Evolutionary conservation across 2,888 invertebrate species (phyloP), one percentile per base, ranked within the genome.

Genomic region (Acholoe squamosa): DNA sequence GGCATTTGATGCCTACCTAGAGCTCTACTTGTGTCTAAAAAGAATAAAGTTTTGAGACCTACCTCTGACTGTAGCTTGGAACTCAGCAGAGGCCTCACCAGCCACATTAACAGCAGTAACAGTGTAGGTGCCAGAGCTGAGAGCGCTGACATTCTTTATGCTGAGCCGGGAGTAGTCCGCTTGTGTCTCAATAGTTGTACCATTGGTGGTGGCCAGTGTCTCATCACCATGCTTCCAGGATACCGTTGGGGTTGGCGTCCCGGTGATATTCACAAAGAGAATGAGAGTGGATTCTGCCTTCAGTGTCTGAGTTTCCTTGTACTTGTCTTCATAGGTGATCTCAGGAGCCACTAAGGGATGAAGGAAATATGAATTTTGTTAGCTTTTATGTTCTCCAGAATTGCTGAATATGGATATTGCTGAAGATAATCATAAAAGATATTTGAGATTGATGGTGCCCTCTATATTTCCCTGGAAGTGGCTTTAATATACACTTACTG

Each of bases 81-180:
- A 91, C 28, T 89, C 77, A 5, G 90, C 91, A 5, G 28, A 84
- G 52, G 90, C 91, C 0, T 28, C 76, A 14, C 92, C 92, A 43
- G 76, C 91, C n/a, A 43, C 67, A 89, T 92, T 92, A 71, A 91
- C 92, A 25, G 91, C 90, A n/a, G 56, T 90, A 0, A 92, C 90
- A 1, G 84, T 90, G 80, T 91, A 91, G 25, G 67, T 90, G 22
- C 91, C 91, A 14, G 91, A 84, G 51, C 86, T 98, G 34, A n/a
- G 14, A 28, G 54, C 54, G 10, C 56, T 61, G 61, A 76, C 71
- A 22, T 84, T 33, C 92, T 95, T 95, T 54, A 90, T 31, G 51
- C 89, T 91, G 54, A 93, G 89, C 43, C 71, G 67, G n/a, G 91
- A 91, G 71, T 90, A 86, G 19, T 25, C 67, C n/a, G 91, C 90